Evolutionary conservation across 2,113 vertebrate species (phyloP).

Genomic region (Pholis gunnellus): DNA sequence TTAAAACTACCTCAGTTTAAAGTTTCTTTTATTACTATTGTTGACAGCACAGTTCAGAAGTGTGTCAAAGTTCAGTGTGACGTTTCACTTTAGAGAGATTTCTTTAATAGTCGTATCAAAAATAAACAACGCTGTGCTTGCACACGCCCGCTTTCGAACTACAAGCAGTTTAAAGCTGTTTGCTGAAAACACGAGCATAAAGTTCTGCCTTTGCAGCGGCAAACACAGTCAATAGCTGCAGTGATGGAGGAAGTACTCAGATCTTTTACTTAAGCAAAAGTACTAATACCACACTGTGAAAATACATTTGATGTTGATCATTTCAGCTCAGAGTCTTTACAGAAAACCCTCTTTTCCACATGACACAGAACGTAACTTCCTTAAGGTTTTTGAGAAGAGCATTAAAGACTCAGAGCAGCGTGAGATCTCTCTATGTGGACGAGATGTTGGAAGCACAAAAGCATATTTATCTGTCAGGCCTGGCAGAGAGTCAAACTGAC

Average conservation of each 20-base stretch:
- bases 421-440: constrained; percentile 58
- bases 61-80: neutral
- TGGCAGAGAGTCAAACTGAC: constrained; percentile 65
- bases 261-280: neutral
- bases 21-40: neutral
- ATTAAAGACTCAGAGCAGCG: constrained; percentile 42
- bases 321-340: neutral
- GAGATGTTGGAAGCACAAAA: constrained; percentile 56
- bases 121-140: constrained; percentile 2
- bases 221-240: too few relatives aligned
- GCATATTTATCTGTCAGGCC: constrained; percentile 63
- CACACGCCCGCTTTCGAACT: neutral
- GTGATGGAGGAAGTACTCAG: neutral
- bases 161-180: constrained; percentile 3
- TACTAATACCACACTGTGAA: neutral
- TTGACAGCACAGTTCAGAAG: neutral
- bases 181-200: neutral
- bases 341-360: constrained; percentile 4
- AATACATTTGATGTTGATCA: neutral
- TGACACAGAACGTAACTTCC: constrained; percentile 39
- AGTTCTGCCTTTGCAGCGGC: neutral
- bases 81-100: neutral
- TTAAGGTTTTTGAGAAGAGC: constrained; percentile 37
- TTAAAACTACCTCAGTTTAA: neutral
- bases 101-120: neutral